These are phyloP conservation scores for Tricholauxania praeusta DNA, from an alignment of 2,888 invertebrate genomes.

Conservation along the genomic window DNA sequence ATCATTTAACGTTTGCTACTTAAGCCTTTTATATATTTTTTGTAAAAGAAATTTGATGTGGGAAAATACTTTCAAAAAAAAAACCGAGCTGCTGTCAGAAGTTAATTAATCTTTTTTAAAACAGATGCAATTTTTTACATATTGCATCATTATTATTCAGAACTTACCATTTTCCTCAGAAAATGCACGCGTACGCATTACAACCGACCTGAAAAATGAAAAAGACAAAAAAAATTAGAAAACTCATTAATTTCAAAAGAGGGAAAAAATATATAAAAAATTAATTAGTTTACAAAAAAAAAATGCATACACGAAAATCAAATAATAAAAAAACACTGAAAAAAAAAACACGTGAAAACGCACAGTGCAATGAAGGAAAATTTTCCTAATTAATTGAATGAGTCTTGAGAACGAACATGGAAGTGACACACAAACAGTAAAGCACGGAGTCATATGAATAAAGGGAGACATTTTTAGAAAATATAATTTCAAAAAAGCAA, in stretches of 20 bases:
- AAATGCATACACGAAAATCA: background rate
- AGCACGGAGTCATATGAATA: background rate
- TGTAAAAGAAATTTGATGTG: too few species aligned
- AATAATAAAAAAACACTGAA: background rate
- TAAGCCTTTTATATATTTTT: too few species aligned
- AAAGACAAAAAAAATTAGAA: slow-evolving; percentile 42
- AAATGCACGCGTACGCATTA: slow-evolving; percentile 65
- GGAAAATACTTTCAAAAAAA: too few species aligned
- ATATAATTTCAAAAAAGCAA: background rate
- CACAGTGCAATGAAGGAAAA: background rate
- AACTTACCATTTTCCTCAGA: slow-evolving; percentile 67
- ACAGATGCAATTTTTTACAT: too few species aligned
- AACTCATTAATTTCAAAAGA: background rate
- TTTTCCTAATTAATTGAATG: slow-evolving; percentile 18
- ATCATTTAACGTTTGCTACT: too few species aligned
- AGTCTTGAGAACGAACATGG: background rate
- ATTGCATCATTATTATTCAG: slow-evolving; percentile 32
- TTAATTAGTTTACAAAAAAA: background rate
- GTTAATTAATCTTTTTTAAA: background rate
- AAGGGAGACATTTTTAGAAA: slow-evolving; percentile 1
- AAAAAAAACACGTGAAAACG: background rate
- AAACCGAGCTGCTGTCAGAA: too few species aligned
- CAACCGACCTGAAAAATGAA: slow-evolving; percentile 63
- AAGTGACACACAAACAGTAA: background rate
- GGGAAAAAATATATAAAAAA: slow-evolving; percentile 15